Conservation (phyloP, 1,140 invertebrate genomes). For the Pseudoatta argentina region DNA sequence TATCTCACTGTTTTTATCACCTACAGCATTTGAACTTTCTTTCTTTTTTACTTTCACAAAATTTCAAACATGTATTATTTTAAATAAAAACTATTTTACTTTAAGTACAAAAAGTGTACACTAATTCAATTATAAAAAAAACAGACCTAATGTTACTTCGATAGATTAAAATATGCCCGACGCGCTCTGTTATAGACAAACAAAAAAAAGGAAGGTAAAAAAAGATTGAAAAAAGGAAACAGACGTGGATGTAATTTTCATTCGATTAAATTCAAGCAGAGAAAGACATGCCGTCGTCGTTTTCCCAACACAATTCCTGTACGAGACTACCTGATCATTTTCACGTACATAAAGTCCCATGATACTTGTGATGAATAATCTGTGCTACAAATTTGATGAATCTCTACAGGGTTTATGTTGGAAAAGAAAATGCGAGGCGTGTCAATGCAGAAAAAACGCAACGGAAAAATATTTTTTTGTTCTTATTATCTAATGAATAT, state of each 20-base stretch:
- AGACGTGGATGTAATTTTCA: conserved; percentile 10
- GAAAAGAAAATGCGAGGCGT: not conserved
- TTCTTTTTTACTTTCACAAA: too few relatives aligned
- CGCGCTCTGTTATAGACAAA: not conserved
- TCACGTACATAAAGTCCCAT: not conserved
- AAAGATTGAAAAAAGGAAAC: not conserved
- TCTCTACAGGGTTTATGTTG: not conserved
- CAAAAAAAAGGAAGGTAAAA: not conserved
- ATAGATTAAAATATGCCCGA: conserved; percentile 20
- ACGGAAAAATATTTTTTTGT: not conserved
- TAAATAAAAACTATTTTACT: too few relatives aligned
- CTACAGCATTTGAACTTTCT: too few relatives aligned
- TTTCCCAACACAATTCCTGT: conserved; percentile 5
- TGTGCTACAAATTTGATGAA: not conserved
- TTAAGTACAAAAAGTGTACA: too few relatives aligned
- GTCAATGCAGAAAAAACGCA: not conserved
- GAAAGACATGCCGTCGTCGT: not conserved
- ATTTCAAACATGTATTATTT: too few relatives aligned
- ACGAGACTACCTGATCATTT: conserved; percentile 22
- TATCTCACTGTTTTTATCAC: too few relatives aligned
- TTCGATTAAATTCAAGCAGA: conserved; percentile 38
- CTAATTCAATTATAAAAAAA: too few relatives aligned
- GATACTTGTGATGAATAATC: not conserved
- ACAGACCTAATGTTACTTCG: not conserved
- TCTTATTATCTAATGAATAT: not conserved